These are phyloP conservation scores for Pocillopora meandrina DNA, from an alignment of 92 coral and sea anemone species.

Conservation along the genomic window DNA sequence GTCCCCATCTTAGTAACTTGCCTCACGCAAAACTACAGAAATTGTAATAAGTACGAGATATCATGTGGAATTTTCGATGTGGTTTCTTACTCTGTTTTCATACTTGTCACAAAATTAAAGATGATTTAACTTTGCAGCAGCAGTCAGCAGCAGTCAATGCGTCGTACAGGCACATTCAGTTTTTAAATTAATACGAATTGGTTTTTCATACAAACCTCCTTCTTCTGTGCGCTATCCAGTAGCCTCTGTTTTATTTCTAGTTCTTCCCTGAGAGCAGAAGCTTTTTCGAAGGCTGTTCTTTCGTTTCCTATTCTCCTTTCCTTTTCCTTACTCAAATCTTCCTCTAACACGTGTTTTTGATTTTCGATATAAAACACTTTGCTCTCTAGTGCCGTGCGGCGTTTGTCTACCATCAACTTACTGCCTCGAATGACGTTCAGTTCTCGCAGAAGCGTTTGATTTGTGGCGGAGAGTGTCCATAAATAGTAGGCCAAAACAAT, in stretches of 20 bases:
- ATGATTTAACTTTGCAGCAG: no score
- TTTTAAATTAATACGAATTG: background rate
- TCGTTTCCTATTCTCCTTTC: background rate
- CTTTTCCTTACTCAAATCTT: constrained; percentile 9
- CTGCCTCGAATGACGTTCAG: background rate
- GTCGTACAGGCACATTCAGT: background rate
- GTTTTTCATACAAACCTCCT: constrained; percentile 5
- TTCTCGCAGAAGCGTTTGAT: background rate
- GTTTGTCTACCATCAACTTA: background rate
- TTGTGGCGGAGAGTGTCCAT: constrained; percentile 4
- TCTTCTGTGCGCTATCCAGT: background rate
- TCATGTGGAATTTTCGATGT: no score
- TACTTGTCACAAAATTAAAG: no score
- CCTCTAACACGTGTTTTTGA: background rate
- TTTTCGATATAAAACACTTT: background rate
- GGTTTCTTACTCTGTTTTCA: no score
- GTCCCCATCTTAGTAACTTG: no score
- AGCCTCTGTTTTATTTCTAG: background rate
- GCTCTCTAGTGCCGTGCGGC: constrained; percentile 8
- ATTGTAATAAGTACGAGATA: no score
- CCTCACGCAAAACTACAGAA: no score
- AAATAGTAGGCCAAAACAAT: constrained; percentile 1
- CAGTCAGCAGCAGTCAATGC: background rate
- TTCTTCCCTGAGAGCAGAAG: background rate
- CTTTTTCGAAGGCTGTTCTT: background rate